phyloP scores from a whole-genome alignment of 2,113 vertebrate genomes.

The Psammodynastes pulverulentus region DNA sequence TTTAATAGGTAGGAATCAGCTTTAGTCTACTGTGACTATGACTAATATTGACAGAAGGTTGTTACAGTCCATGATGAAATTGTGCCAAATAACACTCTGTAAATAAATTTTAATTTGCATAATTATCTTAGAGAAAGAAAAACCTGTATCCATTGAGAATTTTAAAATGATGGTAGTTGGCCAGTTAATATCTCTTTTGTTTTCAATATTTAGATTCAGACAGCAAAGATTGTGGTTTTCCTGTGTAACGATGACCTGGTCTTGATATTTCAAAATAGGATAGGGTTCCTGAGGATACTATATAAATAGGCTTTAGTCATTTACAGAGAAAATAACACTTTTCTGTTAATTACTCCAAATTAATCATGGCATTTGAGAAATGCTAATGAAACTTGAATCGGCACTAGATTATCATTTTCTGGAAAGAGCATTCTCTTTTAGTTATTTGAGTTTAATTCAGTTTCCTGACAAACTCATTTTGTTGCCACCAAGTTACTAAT shows the following conservation, averaged over 20 bases:
- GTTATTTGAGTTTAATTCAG: background rate
- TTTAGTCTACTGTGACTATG: background rate
- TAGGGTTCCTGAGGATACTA: background rate
- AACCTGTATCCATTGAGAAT: background rate
- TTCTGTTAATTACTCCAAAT: background rate
- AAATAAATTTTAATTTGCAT: background rate
- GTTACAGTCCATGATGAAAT: background rate
- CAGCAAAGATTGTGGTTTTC: background rate
- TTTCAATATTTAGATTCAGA: background rate
- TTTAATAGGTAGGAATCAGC: background rate
- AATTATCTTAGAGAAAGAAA: background rate
- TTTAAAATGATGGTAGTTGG: background rate
- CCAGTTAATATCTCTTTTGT: background rate
- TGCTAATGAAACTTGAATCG: background rate
- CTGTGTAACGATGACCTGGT: background rate
- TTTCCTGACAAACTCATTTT: background rate
- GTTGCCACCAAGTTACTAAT: background rate
- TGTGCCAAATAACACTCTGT: background rate
- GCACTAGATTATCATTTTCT: background rate
- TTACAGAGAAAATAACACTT: background rate
- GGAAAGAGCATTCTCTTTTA: background rate
- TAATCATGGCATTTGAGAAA: background rate
- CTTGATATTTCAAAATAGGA: background rate
- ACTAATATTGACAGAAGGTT: background rate
- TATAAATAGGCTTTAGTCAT: background rate